Base-by-base conservation (phyloP, 1,140 invertebrate species). In the Lethrus apterus region DNA sequence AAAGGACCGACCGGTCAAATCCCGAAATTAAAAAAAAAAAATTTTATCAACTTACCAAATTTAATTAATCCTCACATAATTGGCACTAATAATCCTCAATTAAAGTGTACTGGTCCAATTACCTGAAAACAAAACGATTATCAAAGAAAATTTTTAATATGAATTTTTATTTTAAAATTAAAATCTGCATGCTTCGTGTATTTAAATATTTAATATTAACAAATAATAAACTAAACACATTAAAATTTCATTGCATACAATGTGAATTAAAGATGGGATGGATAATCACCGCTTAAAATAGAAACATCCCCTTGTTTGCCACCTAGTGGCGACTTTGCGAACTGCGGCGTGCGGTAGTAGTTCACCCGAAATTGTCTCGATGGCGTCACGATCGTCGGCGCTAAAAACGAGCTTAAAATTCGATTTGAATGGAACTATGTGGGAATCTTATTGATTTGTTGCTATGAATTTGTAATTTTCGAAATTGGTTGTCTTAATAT, bases 1-100 rank as follows among this genome's bases (percentile, higher is more conserved):
- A n/a, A n/a, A n/a, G n/a, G 15, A 34, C 7, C 19, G 18, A 17
- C 17, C 3, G 23, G 34, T 17, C 19, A 36, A 21, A 17, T 13
- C 34, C 18, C 19, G 34, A 20, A 20, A 36, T 36, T 36, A 36
- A 36, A 13, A 14, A 36, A 20, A 17, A 21, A 20, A 36, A 36
- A 36, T 36, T 36, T n/a, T n/a, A n/a, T n/a, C n/a, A n/a, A n/a
- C n/a, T n/a, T n/a, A n/a, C n/a, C n/a, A n/a, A n/a, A n/a, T n/a
- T n/a, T n/a, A n/a, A n/a, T n/a, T n/a, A n/a, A n/a, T n/a, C n/a
- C n/a, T n/a, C n/a, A n/a, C n/a, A n/a, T n/a, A n/a, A n/a, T n/a
- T n/a, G n/a, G n/a, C n/a, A n/a, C n/a, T n/a, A n/a, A n/a, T n/a
- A n/a, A n/a, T n/a, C n/a, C n/a, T n/a, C n/a, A n/a, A n/a, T n/a